Percentiles rank a stretch among this genome's conserved stretches.
These are phyloP conservation scores for Misgurnus anguillicaudatus DNA, from an alignment of 2,113 vertebrate genomes.

Conservation along the genomic window DNA sequence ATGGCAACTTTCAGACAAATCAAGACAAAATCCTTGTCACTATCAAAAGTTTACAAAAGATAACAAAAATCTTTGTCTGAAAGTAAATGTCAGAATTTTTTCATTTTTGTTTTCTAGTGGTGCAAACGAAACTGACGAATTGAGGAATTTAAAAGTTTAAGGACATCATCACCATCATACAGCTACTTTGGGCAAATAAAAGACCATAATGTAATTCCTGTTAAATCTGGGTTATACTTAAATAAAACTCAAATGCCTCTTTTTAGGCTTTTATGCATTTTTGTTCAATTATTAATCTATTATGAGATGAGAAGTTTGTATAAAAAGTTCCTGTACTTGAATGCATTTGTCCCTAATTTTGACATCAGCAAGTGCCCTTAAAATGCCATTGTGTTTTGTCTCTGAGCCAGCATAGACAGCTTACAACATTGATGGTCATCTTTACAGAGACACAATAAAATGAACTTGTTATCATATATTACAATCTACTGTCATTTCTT, in stretches of 20 bases:
- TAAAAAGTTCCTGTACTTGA: not conserved
- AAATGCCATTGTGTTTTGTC: slow-evolving; percentile 35
- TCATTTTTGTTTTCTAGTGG: slow-evolving; percentile 46
- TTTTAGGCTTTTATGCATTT: not conserved
- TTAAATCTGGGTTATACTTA: not conserved
- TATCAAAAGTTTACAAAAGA: too few relatives aligned
- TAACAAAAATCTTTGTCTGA: not conserved
- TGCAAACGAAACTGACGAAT: slow-evolving; percentile 44
- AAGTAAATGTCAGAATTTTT: not conserved
- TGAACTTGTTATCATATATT: slow-evolving; percentile 52
- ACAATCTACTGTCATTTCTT: slow-evolving; percentile 42
- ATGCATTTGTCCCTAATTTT: not conserved
- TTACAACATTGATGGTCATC: not conserved
- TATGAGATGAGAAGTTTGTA: not conserved
- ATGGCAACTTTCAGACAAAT: too few relatives aligned
- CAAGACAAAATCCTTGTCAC: too few relatives aligned
- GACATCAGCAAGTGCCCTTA: too few relatives aligned
- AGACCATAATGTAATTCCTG: not conserved
- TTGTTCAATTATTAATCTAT: not conserved
- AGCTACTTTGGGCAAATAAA: not conserved
- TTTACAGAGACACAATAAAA: slow-evolving; percentile 22
- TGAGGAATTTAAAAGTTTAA: not conserved
- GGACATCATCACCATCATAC: not conserved
- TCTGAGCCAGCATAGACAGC: slow-evolving; percentile 25
- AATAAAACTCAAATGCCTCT: not conserved